Conservation (phyloP, 1,140 invertebrate genomes). For the Zaprionus africanus region DNA sequence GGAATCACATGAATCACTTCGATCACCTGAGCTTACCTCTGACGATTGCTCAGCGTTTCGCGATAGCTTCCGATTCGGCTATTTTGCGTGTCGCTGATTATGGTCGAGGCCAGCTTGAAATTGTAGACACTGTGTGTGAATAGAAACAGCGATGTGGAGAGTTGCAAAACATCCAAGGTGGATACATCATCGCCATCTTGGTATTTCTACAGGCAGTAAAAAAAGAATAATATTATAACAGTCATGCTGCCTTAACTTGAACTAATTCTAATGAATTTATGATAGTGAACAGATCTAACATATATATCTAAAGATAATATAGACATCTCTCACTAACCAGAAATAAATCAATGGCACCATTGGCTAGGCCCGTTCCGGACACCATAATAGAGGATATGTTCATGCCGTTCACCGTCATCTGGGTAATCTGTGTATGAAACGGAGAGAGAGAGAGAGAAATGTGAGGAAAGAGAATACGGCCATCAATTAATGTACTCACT, state of each 20-base stretch:
- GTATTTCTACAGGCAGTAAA: slow-evolving; percentile 45
- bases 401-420: slow-evolving; percentile 66
- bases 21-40: slow-evolving; percentile 37
- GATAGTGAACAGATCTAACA: too few species aligned
- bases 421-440: slow-evolving; percentile 42
- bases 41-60: slow-evolving; percentile 60
- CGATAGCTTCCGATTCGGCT: slow-evolving; percentile 49
- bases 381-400: slow-evolving; percentile 68
- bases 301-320: too few species aligned
- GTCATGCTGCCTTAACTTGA: too few species aligned
- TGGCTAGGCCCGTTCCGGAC: slow-evolving; percentile 61
- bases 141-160: slow-evolving; percentile 66
- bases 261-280: too few species aligned
- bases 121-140: slow-evolving; percentile 71
- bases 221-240: too few species aligned
- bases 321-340: slow-evolving; percentile 42
- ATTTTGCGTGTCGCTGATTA: slow-evolving; percentile 58
- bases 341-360: slow-evolving; percentile 59
- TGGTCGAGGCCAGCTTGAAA: slow-evolving; percentile 69
- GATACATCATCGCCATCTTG: slow-evolving; percentile 64
- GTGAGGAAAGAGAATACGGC: background rate
- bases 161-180: slow-evolving; percentile 61
- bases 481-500: slow-evolving; percentile 45
- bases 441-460: background rate
- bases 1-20: background rate